phyloP scores from a whole-genome alignment of 2,113 vertebrate genomes.

The Cheirogaleus medius region DNA sequence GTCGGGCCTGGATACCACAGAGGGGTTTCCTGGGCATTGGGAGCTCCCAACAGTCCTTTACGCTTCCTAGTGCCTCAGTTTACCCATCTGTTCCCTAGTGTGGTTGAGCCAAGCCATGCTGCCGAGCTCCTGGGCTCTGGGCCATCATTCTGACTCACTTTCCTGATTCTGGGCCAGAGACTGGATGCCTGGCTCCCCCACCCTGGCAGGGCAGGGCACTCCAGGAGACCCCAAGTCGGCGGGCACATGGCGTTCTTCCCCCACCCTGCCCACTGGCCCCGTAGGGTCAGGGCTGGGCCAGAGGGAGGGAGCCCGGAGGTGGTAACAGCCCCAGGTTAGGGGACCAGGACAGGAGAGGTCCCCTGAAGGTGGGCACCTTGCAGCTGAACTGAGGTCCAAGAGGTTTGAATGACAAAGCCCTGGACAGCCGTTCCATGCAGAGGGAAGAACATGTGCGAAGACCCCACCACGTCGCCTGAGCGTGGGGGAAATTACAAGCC shows the following conservation, averaged over 20 bases:
- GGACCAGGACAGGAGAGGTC: not conserved
- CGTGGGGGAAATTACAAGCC: not conserved
- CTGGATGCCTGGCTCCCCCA: not conserved
- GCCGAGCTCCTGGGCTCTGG: not conserved
- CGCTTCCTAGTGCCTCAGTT: not conserved
- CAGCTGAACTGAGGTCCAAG: not conserved
- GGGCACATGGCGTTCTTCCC: not conserved
- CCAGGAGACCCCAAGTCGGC: no score
- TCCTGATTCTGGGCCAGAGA: not conserved
- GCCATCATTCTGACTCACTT: not conserved
- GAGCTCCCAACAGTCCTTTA: not conserved
- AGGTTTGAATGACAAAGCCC: not conserved
- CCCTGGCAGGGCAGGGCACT: not conserved
- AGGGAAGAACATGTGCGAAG: not conserved
- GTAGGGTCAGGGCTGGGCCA: not conserved
- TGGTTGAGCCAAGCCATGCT: not conserved
- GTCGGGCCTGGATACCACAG: not conserved
- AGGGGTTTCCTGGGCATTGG: not conserved
- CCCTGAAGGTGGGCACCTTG: not conserved
- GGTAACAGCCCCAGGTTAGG: not conserved
- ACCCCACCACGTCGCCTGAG: not conserved
- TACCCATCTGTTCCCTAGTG: not conserved
- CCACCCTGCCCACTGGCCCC: not conserved
- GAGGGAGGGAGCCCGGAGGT: not conserved
- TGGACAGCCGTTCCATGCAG: not conserved